Conservation (phyloP, 1,140 invertebrate species). For the Hypsibius dujardini region DNA sequence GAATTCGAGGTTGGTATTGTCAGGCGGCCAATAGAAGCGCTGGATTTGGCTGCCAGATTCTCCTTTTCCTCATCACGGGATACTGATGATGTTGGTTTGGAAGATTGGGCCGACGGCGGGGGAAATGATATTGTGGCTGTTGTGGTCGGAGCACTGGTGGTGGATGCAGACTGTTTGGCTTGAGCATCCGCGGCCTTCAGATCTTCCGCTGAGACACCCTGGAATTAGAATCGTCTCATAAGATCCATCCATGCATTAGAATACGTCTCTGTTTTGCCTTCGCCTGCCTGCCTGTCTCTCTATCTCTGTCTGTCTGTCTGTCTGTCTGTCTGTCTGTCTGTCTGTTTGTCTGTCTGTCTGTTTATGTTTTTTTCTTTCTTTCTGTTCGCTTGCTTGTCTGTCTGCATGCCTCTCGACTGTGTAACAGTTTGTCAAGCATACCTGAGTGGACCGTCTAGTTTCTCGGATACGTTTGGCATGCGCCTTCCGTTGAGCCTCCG, state of each 20-base stretch:
- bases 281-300: background rate
- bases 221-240: conserved; percentile 20
- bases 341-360: too few species aligned
- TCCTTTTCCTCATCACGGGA: conserved; percentile 42
- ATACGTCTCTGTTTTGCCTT: too few species aligned
- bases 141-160: too few species aligned
- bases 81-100: background rate
- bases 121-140: background rate
- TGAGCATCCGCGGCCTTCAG: conserved; percentile 81
- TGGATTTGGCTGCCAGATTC: too few species aligned
- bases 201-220: conserved; percentile 80
- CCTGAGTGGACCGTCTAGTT: conserved; percentile 78
- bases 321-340: too few species aligned
- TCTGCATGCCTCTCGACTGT: too few species aligned
- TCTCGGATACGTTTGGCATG: conserved; percentile 84
- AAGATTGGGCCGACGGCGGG: background rate
- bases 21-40: too few species aligned
- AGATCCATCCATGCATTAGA: background rate
- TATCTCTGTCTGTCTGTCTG: background rate
- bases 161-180: conserved; percentile 40
- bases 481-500: conserved; percentile 85
- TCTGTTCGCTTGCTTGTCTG: too few species aligned
- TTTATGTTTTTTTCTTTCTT: too few species aligned
- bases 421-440: conserved; percentile 23
- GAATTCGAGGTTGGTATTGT: too few species aligned